A percentile compares a stretch with the other conserved stretches of the same genome.
Evolutionary conservation across 2,888 invertebrate genomes (phyloP).

Genomic region (Escarpia spicata): DNA sequence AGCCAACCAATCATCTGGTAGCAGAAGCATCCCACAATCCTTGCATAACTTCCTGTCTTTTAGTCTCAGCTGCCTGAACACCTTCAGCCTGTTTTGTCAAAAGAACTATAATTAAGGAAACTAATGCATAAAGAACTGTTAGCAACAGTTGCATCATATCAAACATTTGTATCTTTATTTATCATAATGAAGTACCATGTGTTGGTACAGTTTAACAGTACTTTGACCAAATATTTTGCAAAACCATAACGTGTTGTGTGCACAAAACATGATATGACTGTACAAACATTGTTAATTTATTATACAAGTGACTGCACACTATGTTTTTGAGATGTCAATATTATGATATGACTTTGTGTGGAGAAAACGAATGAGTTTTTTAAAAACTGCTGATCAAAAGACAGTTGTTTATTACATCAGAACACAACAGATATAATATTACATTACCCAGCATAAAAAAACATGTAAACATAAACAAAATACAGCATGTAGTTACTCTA

Average conservation of each 20-base stretch:
- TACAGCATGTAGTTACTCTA: no score
- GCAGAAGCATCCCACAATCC: slow-evolving; percentile 58
- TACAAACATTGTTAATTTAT: background rate
- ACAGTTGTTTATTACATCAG: no score
- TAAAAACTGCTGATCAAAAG: no score
- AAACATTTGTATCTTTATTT: background rate
- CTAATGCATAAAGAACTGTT: background rate
- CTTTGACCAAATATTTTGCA: background rate
- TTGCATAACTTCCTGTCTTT: slow-evolving; percentile 53
- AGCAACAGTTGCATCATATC: background rate
- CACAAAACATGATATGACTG: background rate
- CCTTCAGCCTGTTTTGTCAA: slow-evolving; percentile 27
- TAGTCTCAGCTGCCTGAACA: slow-evolving; percentile 41
- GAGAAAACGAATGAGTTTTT: no score
- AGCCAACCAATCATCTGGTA: slow-evolving; percentile 46
- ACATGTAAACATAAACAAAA: no score
- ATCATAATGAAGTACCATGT: background rate
- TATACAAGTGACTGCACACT: background rate
- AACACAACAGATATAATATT: no score
- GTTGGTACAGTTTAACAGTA: background rate
- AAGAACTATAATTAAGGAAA: background rate
- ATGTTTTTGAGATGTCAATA: background rate
- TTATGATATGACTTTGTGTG: background rate
- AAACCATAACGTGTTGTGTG: background rate
- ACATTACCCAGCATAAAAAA: no score